These are phyloP conservation scores for Doris montereyensis DNA, from an alignment of 2,888 invertebrate species.

Conservation along the genomic window DNA sequence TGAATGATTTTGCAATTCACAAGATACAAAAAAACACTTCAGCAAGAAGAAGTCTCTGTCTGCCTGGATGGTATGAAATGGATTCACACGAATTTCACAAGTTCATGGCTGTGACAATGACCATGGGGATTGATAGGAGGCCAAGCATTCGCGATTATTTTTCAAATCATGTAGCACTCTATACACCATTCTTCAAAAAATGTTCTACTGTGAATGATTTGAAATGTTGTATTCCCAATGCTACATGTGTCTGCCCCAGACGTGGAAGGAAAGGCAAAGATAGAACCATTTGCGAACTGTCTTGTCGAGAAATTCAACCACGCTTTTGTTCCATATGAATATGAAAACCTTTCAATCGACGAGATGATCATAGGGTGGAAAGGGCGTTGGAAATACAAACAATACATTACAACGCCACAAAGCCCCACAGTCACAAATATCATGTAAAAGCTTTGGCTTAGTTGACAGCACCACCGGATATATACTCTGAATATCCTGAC, in stretches of 20 bases:
- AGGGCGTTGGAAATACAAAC: not conserved
- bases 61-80: not conserved
- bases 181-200: not conserved
- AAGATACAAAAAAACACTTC: not conserved
- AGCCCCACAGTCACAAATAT: not conserved
- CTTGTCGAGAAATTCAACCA: not conserved
- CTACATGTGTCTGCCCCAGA: not conserved
- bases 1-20: too few species aligned
- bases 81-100: not conserved
- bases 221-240: not conserved
- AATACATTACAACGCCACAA: slow-evolving; percentile 4
- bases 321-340: not conserved
- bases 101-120: not conserved
- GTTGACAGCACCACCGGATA: too few species aligned
- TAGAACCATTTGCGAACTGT: too few species aligned
- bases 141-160: not conserved
- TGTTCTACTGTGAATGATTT: slow-evolving; percentile 1
- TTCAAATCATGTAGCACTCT: not conserved
- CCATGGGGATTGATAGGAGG: not conserved
- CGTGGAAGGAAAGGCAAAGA: too few species aligned
- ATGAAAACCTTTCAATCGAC: not conserved
- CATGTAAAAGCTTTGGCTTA: slow-evolving; percentile 11
- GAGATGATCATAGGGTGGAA: slow-evolving; percentile 9
- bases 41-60: not conserved
- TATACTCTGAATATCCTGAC: too few species aligned